Base-by-base conservation (phyloP, 2,797 vertebrate genomes). In the Meda fulgida region DNA sequence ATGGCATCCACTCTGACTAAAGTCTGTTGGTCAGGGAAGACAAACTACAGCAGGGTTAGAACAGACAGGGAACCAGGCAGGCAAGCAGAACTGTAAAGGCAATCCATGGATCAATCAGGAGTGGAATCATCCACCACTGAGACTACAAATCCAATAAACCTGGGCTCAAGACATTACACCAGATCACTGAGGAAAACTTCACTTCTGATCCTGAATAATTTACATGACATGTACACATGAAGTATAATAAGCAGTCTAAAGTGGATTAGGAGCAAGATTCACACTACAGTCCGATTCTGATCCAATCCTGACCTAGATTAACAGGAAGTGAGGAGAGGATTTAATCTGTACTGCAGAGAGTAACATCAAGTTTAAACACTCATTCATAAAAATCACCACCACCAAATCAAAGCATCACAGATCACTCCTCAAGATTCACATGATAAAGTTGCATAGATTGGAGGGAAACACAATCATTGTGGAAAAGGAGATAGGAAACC, bases 141-240 rank as follows among this genome's bases (percentile, higher is more conserved):
- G 55, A 87, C 80, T 81, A 88, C 69, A 84, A 88, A 89, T 85
- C 84, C 75, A n/a, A 91, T 78, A 88, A 91, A 36, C 80, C 88
- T 66, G 76, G 63, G 34, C 75, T 88, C 55, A 14, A 89, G 26
- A 51, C 36, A 84, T 46, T 79, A 89, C 55, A 84, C 81, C 81
- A 80, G 78, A 38, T 83, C 73, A 86, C n/a, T 81, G 71, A 31
- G 4, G 34, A 46, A 77, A 84, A 60, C 7, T 69, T 18, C 14
- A 84, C 86, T 90, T 91, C 85, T 91, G 91, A 87, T 88, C 86
- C 83, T 58, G 23, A 76, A 69, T 76, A 13, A 9, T 63, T 63
- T 46, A 60, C 69, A 26, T 67, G 46, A 67, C 63, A 55, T 70
- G 21, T 55, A 23, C 55, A n/a, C 23, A 58, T 58, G 43, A 70